Conservation (phyloP, 2,113 vertebrate species). For the Ceuthmochares aereus region DNA sequence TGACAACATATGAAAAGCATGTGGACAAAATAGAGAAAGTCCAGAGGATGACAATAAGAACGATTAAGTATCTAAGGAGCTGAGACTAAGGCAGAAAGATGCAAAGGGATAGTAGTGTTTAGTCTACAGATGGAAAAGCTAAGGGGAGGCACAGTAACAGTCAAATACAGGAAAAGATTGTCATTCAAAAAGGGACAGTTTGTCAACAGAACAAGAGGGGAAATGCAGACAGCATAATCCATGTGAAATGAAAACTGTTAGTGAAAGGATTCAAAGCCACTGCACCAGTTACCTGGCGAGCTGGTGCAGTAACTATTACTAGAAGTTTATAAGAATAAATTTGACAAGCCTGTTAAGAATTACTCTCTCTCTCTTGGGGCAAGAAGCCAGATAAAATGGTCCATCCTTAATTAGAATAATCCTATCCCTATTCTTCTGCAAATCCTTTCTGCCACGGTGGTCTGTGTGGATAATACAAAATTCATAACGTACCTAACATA, state of each 20-base stretch:
- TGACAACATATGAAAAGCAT: neutral
- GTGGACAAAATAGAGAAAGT: neutral
- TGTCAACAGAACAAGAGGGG: neutral
- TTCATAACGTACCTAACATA: neutral
- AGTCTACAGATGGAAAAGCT: neutral
- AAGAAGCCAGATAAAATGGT: neutral
- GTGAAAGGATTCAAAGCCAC: neutral
- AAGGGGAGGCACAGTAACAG: neutral
- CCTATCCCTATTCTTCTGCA: neutral
- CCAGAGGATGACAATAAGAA: neutral
- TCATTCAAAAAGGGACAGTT: neutral
- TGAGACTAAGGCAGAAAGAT: neutral
- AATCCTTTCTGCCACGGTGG: neutral
- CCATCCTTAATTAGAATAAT: neutral
- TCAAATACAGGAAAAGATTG: neutral
- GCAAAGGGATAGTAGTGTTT: neutral
- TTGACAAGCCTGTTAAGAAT: neutral
- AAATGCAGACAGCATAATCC: neutral
- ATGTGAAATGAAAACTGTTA: neutral
- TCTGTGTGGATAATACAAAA: neutral
- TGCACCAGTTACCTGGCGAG: neutral
- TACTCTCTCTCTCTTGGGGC: neutral
- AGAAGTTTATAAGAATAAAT: neutral
- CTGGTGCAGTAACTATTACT: neutral
- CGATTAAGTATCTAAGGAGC: neutral